Evolutionary conservation across 1,140 invertebrate species (phyloP).

Genomic region (Orchesella cincta): DNA sequence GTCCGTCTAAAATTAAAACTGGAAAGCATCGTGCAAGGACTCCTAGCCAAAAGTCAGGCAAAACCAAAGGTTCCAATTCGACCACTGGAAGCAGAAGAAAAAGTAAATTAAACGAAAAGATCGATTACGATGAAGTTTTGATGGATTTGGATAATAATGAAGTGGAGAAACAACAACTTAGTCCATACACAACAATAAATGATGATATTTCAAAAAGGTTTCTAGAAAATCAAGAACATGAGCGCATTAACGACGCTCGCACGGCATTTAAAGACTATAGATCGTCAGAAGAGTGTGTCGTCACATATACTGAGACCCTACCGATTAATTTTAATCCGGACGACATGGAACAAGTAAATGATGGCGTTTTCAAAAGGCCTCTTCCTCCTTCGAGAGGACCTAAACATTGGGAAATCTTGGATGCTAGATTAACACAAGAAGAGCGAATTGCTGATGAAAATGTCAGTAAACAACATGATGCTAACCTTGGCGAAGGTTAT

Average conservation of each 20-base stretch:
- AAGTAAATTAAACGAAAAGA: constrained; percentile 39
- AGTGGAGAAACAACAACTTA: background rate
- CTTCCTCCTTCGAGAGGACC: background rate
- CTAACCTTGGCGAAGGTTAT: background rate
- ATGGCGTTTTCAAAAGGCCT: constrained; percentile 16
- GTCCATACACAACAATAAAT: background rate
- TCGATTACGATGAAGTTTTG: constrained; percentile 29
- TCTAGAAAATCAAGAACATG: background rate
- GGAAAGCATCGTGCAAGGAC: constrained; percentile 4
- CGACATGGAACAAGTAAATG: constrained; percentile 16
- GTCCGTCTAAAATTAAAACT: constrained; percentile 29
- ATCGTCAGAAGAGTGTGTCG: constrained; percentile 14
- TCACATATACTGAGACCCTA: constrained; percentile 2
- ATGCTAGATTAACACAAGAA: background rate
- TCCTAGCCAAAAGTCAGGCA: background rate
- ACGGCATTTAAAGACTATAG: background rate
- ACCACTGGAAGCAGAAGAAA: constrained; percentile 34
- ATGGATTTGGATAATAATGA: constrained; percentile 32
- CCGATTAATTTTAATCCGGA: constrained; percentile 6
- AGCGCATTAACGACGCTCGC: background rate
- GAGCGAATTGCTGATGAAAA: constrained; percentile 3
- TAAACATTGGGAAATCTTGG: background rate
- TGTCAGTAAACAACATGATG: background rate
- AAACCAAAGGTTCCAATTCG: background rate
- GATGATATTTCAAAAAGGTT: background rate